Percentiles rank a stretch among this genome's conserved stretches.
Evolutionary conservation across 2,888 invertebrate species (phyloP).

Genomic region (Fragum fragum): DNA sequence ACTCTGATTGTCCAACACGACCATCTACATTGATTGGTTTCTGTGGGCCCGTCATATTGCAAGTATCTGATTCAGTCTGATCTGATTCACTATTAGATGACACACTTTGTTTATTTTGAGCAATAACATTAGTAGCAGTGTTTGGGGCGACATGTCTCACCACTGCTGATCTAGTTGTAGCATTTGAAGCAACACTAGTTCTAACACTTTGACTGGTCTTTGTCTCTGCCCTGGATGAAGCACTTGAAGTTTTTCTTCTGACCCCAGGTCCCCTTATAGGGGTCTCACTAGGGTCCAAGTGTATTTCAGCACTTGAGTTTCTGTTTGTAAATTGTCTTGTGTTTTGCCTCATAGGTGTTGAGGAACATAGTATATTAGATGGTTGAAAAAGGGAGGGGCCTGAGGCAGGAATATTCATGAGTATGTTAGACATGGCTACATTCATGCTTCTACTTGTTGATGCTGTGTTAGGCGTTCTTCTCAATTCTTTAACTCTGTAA

Average conservation of each 20-base stretch:
- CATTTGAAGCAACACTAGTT: slow-evolving; percentile 46
- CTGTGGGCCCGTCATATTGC: slow-evolving; percentile 75
- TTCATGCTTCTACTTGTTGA: slow-evolving; percentile 71
- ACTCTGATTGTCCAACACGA: background rate
- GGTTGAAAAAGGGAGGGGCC: slow-evolving; percentile 82
- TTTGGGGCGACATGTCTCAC: slow-evolving; percentile 39
- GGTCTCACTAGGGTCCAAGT: slow-evolving; percentile 78
- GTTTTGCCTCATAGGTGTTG: slow-evolving; percentile 78
- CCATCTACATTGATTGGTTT: slow-evolving; percentile 41
- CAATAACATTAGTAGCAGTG: background rate
- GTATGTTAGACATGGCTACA: slow-evolving; percentile 73
- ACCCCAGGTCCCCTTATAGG: slow-evolving; percentile 80
- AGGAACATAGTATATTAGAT: slow-evolving; percentile 79
- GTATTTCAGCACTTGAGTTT: slow-evolving; percentile 65
- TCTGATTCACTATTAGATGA: slow-evolving; percentile 73
- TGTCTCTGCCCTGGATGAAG: slow-evolving; percentile 34
- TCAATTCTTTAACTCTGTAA: slow-evolving; percentile 81
- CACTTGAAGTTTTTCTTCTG: slow-evolving; percentile 68
- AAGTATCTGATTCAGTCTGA: slow-evolving; percentile 80
- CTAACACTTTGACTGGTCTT: slow-evolving; percentile 34
- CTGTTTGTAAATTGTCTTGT: slow-evolving; percentile 64
- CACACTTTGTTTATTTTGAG: slow-evolving; percentile 44
- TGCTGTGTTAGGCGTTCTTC: slow-evolving; percentile 64
- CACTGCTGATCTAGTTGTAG: slow-evolving; percentile 35
- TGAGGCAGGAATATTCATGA: slow-evolving; percentile 82